Evolutionary conservation across 2,113 vertebrate species (phyloP).

Genomic region (Scytalopus superciliaris): DNA sequence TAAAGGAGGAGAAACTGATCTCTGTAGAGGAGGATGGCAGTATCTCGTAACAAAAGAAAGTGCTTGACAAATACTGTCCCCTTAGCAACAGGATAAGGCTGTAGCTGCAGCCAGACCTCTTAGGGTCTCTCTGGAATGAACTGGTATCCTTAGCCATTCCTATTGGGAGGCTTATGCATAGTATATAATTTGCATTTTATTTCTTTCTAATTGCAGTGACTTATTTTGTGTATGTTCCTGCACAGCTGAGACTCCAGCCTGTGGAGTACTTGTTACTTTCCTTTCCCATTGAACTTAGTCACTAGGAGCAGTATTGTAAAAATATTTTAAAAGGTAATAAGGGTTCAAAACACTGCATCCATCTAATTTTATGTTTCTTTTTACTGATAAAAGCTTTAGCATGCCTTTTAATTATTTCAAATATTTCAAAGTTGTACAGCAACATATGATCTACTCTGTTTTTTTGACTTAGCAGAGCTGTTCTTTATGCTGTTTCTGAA

Average conservation of each 20-base stretch:
- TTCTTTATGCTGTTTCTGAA: conserved; percentile 36
- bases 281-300: not conserved
- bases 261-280: not conserved
- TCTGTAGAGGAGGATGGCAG: not conserved
- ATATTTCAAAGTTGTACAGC: not conserved
- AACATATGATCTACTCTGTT: conserved; percentile 3
- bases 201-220: not conserved
- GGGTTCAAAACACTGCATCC: not conserved
- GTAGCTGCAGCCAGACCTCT: not conserved
- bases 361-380: not conserved
- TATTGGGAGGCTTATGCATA: not conserved
- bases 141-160: not conserved
- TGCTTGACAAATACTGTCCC: conserved; percentile 1
- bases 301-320: not conserved
- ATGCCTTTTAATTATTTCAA: not conserved
- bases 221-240: not conserved
- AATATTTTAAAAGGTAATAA: not conserved
- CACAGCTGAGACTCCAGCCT: not conserved
- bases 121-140: not conserved
- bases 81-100: not conserved
- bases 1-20: not conserved
- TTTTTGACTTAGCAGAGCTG: conserved; percentile 6
- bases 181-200: not conserved
- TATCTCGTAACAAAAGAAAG: not conserved
- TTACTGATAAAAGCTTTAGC: not conserved